Evolutionary conservation across 2,797 vertebrate genomes (phyloP).

Genomic region (Eulemur albifrons): DNA sequence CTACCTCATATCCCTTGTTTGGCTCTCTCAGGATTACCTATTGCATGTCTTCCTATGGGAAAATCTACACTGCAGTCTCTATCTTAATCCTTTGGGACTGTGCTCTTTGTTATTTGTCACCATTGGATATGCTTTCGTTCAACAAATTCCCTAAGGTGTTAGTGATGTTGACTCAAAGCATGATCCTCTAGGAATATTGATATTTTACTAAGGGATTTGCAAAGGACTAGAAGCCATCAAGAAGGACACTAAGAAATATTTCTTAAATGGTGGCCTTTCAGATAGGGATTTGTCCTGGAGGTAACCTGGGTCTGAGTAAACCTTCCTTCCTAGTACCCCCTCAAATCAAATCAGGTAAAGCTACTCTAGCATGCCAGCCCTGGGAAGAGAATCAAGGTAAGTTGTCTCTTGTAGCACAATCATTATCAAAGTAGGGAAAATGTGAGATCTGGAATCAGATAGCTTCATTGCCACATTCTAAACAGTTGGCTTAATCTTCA

Average conservation of each 20-base stretch:
- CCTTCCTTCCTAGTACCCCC: background rate
- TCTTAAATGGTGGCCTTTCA: background rate
- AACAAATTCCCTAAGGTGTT: background rate
- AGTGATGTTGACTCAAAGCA: background rate
- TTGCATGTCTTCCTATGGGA: background rate
- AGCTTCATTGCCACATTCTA: slow-evolving; percentile 20
- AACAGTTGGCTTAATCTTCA: slow-evolving; percentile 36
- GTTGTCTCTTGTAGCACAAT: background rate
- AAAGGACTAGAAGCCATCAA: background rate
- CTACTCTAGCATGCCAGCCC: background rate
- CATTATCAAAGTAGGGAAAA: background rate
- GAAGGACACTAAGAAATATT: background rate
- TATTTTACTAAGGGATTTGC: background rate
- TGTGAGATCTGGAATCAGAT: slow-evolving; percentile 32
- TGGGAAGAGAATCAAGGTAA: background rate
- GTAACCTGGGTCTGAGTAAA: background rate
- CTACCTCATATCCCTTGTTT: background rate
- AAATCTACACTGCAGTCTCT: background rate
- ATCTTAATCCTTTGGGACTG: background rate
- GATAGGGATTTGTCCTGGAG: background rate
- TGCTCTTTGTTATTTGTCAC: background rate
- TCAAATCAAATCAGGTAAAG: background rate
- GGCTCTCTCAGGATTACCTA: background rate
- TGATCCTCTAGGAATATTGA: background rate
- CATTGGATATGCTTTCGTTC: background rate